These are phyloP conservation scores for Rhodinocichla rosea DNA, from an alignment of 2,113 vertebrate genomes.

Conservation along the genomic window DNA sequence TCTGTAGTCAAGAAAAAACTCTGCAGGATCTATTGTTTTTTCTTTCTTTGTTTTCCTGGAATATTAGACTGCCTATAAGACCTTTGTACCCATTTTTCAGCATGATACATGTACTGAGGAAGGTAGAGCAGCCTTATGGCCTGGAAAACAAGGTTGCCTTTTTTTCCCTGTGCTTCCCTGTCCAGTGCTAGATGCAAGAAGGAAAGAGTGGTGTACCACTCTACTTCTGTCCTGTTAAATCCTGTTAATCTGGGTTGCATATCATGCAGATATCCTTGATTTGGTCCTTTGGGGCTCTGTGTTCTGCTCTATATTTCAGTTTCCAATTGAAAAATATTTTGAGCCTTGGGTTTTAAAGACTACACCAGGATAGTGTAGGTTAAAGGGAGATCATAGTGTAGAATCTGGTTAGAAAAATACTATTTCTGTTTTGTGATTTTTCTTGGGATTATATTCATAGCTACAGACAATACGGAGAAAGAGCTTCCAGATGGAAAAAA, in stretches of 20 bases:
- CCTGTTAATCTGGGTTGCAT: background rate
- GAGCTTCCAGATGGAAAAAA: background rate
- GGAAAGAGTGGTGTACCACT: background rate
- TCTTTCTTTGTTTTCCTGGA: background rate
- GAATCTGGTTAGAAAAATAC: background rate
- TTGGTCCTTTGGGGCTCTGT: background rate
- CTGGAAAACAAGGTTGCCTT: background rate
- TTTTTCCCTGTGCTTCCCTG: background rate
- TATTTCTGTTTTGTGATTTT: background rate
- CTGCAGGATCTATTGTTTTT: background rate
- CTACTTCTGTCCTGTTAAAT: background rate
- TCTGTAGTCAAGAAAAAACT: background rate
- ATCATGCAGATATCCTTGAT: background rate
- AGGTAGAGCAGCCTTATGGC: background rate
- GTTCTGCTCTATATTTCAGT: background rate
- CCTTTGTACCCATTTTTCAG: background rate
- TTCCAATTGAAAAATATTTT: background rate
- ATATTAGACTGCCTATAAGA: background rate
- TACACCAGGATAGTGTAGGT: background rate
- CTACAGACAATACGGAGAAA: background rate
- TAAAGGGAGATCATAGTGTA: background rate
- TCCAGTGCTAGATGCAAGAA: background rate
- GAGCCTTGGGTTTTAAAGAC: background rate
- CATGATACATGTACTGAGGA: background rate
- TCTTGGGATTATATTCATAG: background rate